These are phyloP conservation scores for Gephyroberyx darwinii DNA, from an alignment of 2,797 vertebrate species.

Conservation along the genomic window DNA sequence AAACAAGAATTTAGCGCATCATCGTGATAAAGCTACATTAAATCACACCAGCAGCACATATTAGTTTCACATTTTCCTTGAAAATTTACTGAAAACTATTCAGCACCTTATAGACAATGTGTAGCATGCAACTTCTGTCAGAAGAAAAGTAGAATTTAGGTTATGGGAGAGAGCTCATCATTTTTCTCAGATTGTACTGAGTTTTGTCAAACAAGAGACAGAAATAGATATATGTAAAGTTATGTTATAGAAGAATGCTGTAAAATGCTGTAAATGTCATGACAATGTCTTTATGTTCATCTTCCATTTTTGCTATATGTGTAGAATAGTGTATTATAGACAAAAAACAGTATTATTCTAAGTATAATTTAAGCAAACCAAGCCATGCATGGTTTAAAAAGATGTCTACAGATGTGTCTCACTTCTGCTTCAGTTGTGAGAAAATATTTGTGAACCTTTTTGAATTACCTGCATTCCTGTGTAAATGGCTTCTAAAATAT, in stretches of 20 bases:
- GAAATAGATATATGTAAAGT: conserved; percentile 77
- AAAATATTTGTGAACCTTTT: too few species aligned
- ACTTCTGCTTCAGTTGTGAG: conserved; percentile 54
- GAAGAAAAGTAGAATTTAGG: conserved; percentile 69
- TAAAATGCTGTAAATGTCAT: conserved; percentile 88
- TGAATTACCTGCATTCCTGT: too few species aligned
- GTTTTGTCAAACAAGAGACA: conserved; percentile 75
- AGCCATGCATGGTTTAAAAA: conserved; percentile 82
- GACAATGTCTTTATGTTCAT: conserved; percentile 69
- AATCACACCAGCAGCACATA: conserved; percentile 56
- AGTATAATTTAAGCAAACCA: conserved; percentile 89
- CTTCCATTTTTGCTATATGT: conserved; percentile 72
- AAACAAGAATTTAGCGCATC: conserved; percentile 29
- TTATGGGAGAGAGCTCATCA: conserved; percentile 68
- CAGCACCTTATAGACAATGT: conserved; percentile 83
- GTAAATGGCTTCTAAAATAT: too few species aligned
- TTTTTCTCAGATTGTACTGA: conserved; percentile 76
- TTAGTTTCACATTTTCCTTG: conserved; percentile 33
- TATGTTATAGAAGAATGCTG: conserved; percentile 76
- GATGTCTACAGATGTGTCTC: conserved; percentile 60
- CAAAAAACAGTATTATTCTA: conserved; percentile 89
- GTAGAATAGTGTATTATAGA: conserved; percentile 91
- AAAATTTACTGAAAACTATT: conserved; percentile 66
- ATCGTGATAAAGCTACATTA: conserved; percentile 33
- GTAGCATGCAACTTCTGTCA: conserved; percentile 78